Percentiles rank a stretch among this genome's conserved stretches.
These are phyloP conservation scores for Ivindomyrus marchei DNA, from an alignment of 2,113 vertebrate species.

Conservation along the genomic window DNA sequence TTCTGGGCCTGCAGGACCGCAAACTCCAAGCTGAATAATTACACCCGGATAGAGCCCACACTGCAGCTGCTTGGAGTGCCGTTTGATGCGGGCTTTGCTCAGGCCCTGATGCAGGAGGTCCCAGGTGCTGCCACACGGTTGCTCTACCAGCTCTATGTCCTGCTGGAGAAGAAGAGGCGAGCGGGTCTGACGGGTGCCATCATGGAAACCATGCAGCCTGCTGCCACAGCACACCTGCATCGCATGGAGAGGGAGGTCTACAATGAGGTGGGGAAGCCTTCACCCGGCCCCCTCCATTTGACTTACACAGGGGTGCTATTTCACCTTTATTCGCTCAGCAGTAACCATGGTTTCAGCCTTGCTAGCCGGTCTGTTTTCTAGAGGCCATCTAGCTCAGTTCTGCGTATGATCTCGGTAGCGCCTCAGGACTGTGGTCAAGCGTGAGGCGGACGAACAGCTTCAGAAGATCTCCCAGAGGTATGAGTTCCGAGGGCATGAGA, in stretches of 20 bases:
- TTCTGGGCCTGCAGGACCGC: conserved; percentile 54
- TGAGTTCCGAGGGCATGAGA: conserved; percentile 52
- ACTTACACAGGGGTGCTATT: background rate
- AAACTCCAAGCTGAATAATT: conserved; percentile 78
- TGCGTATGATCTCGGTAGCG: conserved; percentile 46
- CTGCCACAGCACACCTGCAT: conserved; percentile 48
- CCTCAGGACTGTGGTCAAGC: conserved; percentile 58
- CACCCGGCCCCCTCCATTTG: background rate
- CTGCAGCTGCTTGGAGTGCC: conserved; percentile 74
- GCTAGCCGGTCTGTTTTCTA: background rate
- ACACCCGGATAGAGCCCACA: conserved; percentile 77
- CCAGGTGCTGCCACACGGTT: conserved; percentile 73
- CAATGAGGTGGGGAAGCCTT: conserved; percentile 58
- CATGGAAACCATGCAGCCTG: conserved; percentile 63
- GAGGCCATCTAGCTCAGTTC: background rate
- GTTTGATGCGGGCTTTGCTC: conserved; percentile 70
- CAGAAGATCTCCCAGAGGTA: conserved; percentile 63
- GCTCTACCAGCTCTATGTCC: conserved; percentile 78
- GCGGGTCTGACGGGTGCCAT: conserved; percentile 54
- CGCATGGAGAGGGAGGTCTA: conserved; percentile 61
- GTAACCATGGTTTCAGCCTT: background rate
- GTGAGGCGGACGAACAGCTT: conserved; percentile 63
- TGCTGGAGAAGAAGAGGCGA: conserved; percentile 76
- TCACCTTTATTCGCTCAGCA: background rate
- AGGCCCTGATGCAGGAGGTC: conserved; percentile 73